Percentiles rank a stretch among this genome's conserved stretches.
phyloP scores from a whole-genome alignment of 2,888 invertebrate species.

The Apeira syringaria region DNA sequence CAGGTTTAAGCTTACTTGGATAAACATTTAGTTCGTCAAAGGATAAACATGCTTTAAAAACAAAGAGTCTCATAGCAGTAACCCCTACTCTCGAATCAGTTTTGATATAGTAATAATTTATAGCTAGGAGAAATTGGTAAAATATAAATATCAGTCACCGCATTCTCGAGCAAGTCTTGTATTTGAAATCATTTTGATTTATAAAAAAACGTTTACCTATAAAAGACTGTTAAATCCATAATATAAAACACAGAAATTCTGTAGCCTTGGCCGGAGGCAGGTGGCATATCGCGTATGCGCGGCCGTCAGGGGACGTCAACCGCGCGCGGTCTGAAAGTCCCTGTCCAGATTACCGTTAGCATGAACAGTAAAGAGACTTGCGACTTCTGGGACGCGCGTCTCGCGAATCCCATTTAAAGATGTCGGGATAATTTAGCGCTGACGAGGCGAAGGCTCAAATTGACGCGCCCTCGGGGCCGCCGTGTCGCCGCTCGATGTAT shows the following conservation, averaged over 20 bases:
- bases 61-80: too few relatives aligned
- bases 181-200: too few relatives aligned
- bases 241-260: conserved; percentile 24
- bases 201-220: too few relatives aligned
- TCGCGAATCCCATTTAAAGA: conserved; percentile 82
- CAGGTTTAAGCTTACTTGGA: too few relatives aligned
- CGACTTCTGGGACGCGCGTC: conserved; percentile 63
- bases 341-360: conserved; percentile 46
- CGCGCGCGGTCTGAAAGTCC: conserved; percentile 52
- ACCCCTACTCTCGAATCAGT: too few relatives aligned
- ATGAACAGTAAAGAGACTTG: conserved; percentile 55
- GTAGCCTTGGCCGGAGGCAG: conserved; percentile 49
- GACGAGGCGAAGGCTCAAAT: conserved; percentile 75
- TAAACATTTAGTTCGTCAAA: too few relatives aligned
- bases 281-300: conserved; percentile 62
- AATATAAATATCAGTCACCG: too few relatives aligned
- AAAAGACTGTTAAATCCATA: conserved; percentile 20
- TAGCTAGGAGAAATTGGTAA: too few relatives aligned
- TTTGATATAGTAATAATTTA: too few relatives aligned
- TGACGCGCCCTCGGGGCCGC: conserved; percentile 72
- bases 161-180: too few relatives aligned
- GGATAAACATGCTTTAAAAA: too few relatives aligned
- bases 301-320: conserved; percentile 52
- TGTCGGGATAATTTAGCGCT: conserved; percentile 81
- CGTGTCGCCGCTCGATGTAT: conserved; percentile 62